Evolutionary conservation across 2,888 invertebrate genomes (phyloP).

Genomic region (Julus scanicus): DNA sequence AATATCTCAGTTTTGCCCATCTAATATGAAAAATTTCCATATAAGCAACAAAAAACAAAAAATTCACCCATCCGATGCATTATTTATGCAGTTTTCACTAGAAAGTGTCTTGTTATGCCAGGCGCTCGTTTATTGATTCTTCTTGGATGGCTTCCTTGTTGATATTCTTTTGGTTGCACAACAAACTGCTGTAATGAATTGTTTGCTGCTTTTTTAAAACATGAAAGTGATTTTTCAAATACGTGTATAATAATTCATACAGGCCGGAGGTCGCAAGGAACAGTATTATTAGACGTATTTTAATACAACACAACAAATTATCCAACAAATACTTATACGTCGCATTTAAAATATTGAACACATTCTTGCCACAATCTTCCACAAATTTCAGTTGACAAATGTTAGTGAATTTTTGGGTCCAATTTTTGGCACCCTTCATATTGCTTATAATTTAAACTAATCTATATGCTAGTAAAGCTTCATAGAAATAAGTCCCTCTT

Average conservation of each 20-base stretch:
- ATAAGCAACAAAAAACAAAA: not conserved
- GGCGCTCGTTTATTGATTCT: constrained; percentile 45
- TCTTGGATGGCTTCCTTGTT: constrained; percentile 37
- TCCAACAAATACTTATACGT: too few species aligned
- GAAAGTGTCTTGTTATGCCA: constrained; percentile 45
- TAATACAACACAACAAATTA: too few species aligned
- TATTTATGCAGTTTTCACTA: constrained; percentile 45
- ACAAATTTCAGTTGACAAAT: too few species aligned
- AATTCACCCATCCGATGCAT: constrained; percentile 26
- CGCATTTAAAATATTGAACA: too few species aligned
- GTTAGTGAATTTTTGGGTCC: too few species aligned
- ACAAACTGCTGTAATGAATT: constrained; percentile 43
- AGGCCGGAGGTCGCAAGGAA: not conserved
- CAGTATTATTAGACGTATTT: too few species aligned
- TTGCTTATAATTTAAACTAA: too few species aligned
- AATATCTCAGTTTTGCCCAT: constrained; percentile 44
- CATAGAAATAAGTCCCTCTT: not conserved
- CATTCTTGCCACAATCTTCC: too few species aligned
- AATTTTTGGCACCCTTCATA: too few species aligned
- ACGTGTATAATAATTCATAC: not conserved
- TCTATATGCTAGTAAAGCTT: not conserved
- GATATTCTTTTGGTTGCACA: constrained; percentile 36
- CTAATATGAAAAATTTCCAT: constrained; percentile 47
- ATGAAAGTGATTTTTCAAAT: constrained; percentile 3
- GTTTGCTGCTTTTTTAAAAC: not conserved